phyloP scores from a whole-genome alignment of 2,888 invertebrate genomes.

The Volucella bombylans region DNA sequence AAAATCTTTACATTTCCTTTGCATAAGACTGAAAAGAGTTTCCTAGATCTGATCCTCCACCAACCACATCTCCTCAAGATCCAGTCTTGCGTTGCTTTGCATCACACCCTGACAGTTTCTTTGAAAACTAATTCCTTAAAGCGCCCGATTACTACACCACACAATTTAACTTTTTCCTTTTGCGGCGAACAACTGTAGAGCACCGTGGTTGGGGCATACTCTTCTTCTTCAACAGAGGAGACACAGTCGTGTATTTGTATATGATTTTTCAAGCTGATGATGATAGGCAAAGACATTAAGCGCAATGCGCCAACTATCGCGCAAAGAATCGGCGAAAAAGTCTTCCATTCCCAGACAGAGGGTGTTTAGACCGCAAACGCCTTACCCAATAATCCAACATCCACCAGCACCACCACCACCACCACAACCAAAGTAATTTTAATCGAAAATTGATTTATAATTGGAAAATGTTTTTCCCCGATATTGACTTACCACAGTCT shows the following conservation, averaged over 20 bases:
- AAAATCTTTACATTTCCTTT: constrained; percentile 41
- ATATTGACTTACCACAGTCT: constrained; percentile 81
- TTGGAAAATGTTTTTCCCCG: constrained; percentile 82
- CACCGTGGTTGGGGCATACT: background rate
- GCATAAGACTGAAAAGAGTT: constrained; percentile 4
- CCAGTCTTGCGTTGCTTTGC: constrained; percentile 46
- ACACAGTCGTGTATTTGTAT: constrained; percentile 38
- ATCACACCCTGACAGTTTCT: constrained; percentile 52
- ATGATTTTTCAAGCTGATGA: constrained; percentile 55
- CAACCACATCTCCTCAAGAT: constrained; percentile 51
- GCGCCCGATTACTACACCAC: constrained; percentile 75
- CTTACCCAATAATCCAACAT: constrained; percentile 6
- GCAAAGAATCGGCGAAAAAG: constrained; percentile 52
- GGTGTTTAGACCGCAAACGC: constrained; percentile 44
- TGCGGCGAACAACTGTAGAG: constrained; percentile 49
- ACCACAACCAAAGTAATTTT: constrained; percentile 80
- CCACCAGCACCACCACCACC: background rate
- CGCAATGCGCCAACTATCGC: constrained; percentile 43
- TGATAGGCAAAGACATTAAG: constrained; percentile 48
- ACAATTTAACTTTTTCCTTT: constrained; percentile 76
- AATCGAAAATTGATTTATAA: constrained; percentile 83
- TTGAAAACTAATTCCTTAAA: constrained; percentile 76
- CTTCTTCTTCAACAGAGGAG: background rate
- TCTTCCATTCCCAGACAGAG: constrained; percentile 42
- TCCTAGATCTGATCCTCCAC: background rate